Evolutionary conservation across 2,888 invertebrate genomes (phyloP), one percentile per base, ranked within the genome.

Genomic region (Cerceris ruficornis): DNA sequence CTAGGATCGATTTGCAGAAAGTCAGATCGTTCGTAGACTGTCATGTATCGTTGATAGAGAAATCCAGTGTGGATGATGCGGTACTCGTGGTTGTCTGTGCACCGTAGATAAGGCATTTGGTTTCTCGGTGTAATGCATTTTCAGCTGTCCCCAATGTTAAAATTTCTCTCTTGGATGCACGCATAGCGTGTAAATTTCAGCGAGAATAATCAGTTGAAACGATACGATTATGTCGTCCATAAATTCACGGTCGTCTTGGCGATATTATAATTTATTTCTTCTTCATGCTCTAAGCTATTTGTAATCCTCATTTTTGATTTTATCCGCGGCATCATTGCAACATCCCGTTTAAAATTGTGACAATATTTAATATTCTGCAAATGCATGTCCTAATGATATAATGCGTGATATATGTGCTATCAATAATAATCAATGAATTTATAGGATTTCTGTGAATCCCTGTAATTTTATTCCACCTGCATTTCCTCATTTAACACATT

Each of bases 41-140:
- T 61, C n/a, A n/a, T 6, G 13, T 28, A 28, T 57, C 58, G 43
- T 57, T 46, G 39, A 57, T 60, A 54, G 15, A 43, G 64, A 82
- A 82, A 77, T 77, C 49, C 46, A 66, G n/a, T 54, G 54, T 60
- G 46, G 72, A 67, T 73, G 66, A 65, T 61, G 68, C 66, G 60
- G 75, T 49, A 67, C 68, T 60, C 17, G 69, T 70, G 77, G 76
- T 69, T 49, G 80, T 67, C 75, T 81, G 76, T 57, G 71, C 68
- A 59, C 50, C 42, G 60, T 59, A 74, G 82, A 83, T 83, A 83
- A 83, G 67, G 52, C 54, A 73, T 75, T 82, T 74, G 81, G 59
- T 43, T 41, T 52, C 28, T 39, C 41, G 52, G 64, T 69, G 43
- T 55, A 72, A 54, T 60, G 69, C 54, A 55, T 72, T 75, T 68